These are phyloP conservation scores for Plodia interpunctella DNA, from an alignment of 1,140 invertebrate genomes.

Conservation along the genomic window DNA sequence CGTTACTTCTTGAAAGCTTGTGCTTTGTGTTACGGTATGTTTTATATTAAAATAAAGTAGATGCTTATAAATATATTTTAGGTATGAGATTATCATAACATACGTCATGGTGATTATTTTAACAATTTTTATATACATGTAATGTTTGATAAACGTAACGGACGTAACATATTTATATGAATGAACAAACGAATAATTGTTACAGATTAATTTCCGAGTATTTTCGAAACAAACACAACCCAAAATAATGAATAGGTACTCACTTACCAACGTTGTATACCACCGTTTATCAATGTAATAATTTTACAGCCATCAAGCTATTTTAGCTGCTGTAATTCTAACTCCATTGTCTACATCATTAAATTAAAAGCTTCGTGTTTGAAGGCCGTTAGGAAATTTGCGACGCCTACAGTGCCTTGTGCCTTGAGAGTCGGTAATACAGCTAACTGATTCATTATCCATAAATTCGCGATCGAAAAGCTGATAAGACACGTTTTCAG, in stretches of 20 bases:
- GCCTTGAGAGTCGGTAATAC: conserved; percentile 19
- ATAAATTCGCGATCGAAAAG: conserved; percentile 49
- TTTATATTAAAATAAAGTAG: no score
- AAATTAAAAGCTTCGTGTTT: conserved; percentile 56
- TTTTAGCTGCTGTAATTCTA: conserved; percentile 23
- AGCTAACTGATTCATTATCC: conserved; percentile 52
- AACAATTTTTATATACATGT: no score
- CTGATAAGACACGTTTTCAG: conserved; percentile 46
- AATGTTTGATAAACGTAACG: no score
- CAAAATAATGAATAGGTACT: no score
- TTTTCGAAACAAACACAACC: no score
- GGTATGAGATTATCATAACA: no score
- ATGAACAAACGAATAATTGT: no score
- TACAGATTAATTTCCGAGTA: no score
- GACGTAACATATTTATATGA: no score
- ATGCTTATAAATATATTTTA: no score
- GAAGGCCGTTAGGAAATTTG: conserved; percentile 42
- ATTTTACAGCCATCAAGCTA: conserved; percentile 24
- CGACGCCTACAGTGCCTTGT: conserved; percentile 34
- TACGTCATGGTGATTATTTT: no score
- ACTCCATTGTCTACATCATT: conserved; percentile 41
- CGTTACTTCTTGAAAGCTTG: conserved; percentile 9
- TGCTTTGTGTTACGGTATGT: no score
- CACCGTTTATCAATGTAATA: conserved; percentile 30
- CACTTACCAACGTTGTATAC: conserved; percentile 19